Conservation (phyloP, 2,888 invertebrate species). For the Lithosia quadra region DNA sequence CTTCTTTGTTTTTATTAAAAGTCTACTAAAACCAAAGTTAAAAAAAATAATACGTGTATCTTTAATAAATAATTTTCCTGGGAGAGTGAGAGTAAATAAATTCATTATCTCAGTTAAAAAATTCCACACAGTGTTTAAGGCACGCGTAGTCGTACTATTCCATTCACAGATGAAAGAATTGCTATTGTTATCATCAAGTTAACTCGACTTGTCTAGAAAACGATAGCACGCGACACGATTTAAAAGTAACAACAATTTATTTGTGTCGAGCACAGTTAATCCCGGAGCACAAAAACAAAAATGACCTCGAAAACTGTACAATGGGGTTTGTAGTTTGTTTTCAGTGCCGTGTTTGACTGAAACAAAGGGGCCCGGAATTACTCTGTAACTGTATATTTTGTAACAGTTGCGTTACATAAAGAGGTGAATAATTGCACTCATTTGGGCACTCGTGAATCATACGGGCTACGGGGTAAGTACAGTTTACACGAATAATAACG, state of each 20-base stretch:
- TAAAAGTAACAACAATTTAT: conserved; percentile 21
- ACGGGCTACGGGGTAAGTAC: conserved; percentile 58
- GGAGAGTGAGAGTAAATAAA: conserved; percentile 24
- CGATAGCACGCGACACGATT: conserved; percentile 33
- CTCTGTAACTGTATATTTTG: conserved; percentile 75
- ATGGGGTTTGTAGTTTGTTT: conserved; percentile 63
- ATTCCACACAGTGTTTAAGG: conserved; percentile 12
- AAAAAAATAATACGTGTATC: no score
- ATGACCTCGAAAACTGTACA: conserved; percentile 67
- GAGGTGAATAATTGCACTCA: conserved; percentile 59
- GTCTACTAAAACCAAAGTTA: no score
- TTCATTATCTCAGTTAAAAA: neutral
- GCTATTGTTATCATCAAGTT: conserved; percentile 45
- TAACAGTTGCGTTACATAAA: conserved; percentile 78
- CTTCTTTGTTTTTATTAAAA: no score
- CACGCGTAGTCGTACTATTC: conserved; percentile 38
- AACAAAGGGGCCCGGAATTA: conserved; percentile 70
- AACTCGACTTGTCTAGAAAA: conserved; percentile 39
- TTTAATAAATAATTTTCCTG: conserved; percentile 22
- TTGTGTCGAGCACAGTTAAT: conserved; percentile 39
- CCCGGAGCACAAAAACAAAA: conserved; percentile 55
- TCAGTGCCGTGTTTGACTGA: conserved; percentile 58
- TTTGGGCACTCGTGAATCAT: conserved; percentile 65
- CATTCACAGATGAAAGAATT: conserved; percentile 37
- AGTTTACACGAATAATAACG: conserved; percentile 11